Conservation (phyloP, 2,888 invertebrate species). For the Cyaniris semiargus region DNA sequence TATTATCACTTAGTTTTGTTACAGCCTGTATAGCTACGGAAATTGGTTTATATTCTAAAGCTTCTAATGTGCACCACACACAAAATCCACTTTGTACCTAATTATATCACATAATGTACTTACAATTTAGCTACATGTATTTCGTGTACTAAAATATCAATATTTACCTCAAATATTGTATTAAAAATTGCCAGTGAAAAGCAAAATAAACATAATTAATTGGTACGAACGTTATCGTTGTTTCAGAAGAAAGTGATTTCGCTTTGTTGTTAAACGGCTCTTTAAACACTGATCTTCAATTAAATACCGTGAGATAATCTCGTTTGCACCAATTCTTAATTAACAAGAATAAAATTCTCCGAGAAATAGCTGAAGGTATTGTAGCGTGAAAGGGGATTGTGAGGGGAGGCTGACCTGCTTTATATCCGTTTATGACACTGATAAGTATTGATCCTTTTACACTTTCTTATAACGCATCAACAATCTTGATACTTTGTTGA, state of each 20-base stretch:
- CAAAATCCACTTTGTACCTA: no score
- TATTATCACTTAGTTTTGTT: no score
- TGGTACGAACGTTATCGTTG: slow-evolving; percentile 36
- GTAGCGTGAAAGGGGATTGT: slow-evolving; percentile 61
- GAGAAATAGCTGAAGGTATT: slow-evolving; percentile 55
- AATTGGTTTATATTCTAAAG: background rate
- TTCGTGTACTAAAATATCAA: slow-evolving; percentile 6
- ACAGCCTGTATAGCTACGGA: background rate
- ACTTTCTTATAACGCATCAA: slow-evolving; percentile 21
- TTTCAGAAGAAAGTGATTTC: slow-evolving; percentile 43
- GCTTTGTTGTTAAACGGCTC: slow-evolving; percentile 46
- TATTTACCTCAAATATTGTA: slow-evolving; percentile 13
- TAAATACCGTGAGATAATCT: slow-evolving; percentile 66
- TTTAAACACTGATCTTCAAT: slow-evolving; percentile 57
- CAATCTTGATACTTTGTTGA: slow-evolving; percentile 17
- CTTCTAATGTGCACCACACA: background rate
- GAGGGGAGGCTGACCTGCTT: slow-evolving; percentile 53
- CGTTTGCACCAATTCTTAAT: slow-evolving; percentile 64
- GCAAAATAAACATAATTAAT: slow-evolving; percentile 34
- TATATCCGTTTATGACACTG: slow-evolving; percentile 47
- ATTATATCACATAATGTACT: background rate
- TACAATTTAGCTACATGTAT: background rate
- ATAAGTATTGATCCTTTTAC: slow-evolving; percentile 42
- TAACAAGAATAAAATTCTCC: slow-evolving; percentile 69
- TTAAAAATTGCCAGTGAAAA: slow-evolving; percentile 20